Conservation (phyloP, 2,113 vertebrate species). For the Pelecanoides urinatrix region DNA sequence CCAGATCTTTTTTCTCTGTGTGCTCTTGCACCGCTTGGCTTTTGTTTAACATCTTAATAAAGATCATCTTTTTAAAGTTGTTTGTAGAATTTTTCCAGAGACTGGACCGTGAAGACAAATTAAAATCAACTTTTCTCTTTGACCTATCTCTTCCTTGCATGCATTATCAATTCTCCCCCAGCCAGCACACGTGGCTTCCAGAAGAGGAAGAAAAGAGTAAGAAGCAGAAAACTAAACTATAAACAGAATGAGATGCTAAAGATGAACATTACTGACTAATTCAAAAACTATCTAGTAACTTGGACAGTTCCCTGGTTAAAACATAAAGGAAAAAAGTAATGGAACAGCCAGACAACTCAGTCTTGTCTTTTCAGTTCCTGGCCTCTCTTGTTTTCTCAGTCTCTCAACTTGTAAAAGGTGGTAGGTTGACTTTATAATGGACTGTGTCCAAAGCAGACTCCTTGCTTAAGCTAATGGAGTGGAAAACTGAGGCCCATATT, state of each 20-base stretch:
- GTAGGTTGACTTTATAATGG: constrained; percentile 5
- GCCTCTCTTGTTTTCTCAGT: neutral
- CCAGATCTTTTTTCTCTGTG: constrained; percentile 5
- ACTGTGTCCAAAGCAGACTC: constrained; percentile 42
- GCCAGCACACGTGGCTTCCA: neutral
- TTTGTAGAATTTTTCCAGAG: constrained; percentile 43
- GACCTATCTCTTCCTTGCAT: neutral
- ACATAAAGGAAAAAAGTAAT: constrained; percentile 27
- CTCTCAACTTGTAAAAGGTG: neutral
- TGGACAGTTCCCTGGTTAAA: constrained; percentile 6
- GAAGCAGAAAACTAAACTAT: neutral
- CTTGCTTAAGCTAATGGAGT: constrained; percentile 16
- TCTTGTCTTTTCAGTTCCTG: neutral
- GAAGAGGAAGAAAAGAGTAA: neutral
- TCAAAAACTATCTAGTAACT: neutral
- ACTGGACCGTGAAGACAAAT: neutral
- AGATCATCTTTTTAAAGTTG: constrained; percentile 32
- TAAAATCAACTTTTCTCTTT: neutral
- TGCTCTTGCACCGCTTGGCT: constrained; percentile 1
- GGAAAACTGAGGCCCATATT: constrained; percentile 12
- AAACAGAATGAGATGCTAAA: neutral
- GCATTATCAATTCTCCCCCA: neutral
- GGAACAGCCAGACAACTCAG: neutral
- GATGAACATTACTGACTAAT: constrained; percentile 11
- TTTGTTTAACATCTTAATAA: constrained; percentile 30